Conservation (phyloP, 2,797 vertebrate species). For the Choloepus didactylus region DNA sequence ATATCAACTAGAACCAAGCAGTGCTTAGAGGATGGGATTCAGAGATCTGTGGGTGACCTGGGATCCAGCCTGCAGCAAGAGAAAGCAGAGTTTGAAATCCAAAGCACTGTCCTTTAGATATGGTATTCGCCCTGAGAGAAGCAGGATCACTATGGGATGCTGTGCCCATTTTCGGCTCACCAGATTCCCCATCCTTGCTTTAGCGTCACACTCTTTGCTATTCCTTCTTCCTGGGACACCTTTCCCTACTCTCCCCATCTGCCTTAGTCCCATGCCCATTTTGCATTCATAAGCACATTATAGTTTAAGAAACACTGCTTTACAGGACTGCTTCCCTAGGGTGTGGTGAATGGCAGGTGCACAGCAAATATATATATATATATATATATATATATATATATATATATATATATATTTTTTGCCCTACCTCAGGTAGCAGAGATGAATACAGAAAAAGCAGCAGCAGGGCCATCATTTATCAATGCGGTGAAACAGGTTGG, state of each 20-base stretch:
- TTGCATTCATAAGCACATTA: fast-evolving
- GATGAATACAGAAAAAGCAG: not conserved
- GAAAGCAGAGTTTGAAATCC: not conserved
- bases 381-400: no score
- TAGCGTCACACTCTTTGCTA: not conserved
- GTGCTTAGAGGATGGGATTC: slow-evolving; percentile 63
- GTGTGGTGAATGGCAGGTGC: not conserved
- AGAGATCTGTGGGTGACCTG: slow-evolving; percentile 31
- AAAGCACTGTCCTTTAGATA: not conserved
- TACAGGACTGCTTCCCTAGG: not conserved
- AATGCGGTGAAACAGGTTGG: not conserved
- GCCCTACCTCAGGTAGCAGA: not conserved
- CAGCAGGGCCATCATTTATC: no score
- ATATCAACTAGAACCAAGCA: slow-evolving; percentile 64
- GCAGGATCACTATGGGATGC: not conserved
- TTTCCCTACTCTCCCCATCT: not conserved
- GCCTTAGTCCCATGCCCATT: not conserved
- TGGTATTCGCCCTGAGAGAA: not conserved
- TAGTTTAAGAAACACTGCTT: not conserved
- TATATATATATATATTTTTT: no score
- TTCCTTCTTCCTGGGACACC: not conserved
- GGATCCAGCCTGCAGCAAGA: not conserved
- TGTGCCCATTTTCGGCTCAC: not conserved
- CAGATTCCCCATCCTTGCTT: not conserved
- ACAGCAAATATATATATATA: not conserved